These are phyloP conservation scores for Reticulitermes lucifugus DNA, from an alignment of 2,888 invertebrate genomes.

Conservation along the genomic window DNA sequence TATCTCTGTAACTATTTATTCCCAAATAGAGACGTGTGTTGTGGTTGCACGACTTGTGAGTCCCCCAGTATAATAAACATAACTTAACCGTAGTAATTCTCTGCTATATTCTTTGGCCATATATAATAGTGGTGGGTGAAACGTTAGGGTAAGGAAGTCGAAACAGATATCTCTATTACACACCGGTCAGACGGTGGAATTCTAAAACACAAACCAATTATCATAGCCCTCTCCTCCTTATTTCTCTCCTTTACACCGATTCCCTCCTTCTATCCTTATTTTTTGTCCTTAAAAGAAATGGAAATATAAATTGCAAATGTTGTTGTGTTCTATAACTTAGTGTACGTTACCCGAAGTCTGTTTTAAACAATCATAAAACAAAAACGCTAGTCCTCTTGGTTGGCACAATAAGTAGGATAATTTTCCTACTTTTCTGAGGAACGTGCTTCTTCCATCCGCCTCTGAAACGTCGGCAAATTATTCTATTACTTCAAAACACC, in stretches of 20 bases:
- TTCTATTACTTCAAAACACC: no score
- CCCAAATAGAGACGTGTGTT: no score
- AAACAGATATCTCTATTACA: conserved; percentile 7
- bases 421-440: no score
- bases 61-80: no score
- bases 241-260: neutral
- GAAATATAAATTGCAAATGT: neutral
- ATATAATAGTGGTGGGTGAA: neutral
- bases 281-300: no score
- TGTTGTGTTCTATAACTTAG: neutral
- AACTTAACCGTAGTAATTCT: no score
- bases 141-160: neutral
- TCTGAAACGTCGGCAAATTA: no score
- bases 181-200: neutral
- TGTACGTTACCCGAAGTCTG: neutral
- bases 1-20: no score
- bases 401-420: no score
- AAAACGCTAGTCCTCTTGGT: no score
- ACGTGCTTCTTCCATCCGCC: no score
- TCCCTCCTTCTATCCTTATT: neutral
- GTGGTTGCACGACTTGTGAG: no score
- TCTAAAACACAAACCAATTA: neutral
- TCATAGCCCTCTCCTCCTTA: neutral
- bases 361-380: neutral
- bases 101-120: neutral